Conservation (phyloP, 2,888 invertebrate species). For the Choristoneura rosaceana region DNA sequence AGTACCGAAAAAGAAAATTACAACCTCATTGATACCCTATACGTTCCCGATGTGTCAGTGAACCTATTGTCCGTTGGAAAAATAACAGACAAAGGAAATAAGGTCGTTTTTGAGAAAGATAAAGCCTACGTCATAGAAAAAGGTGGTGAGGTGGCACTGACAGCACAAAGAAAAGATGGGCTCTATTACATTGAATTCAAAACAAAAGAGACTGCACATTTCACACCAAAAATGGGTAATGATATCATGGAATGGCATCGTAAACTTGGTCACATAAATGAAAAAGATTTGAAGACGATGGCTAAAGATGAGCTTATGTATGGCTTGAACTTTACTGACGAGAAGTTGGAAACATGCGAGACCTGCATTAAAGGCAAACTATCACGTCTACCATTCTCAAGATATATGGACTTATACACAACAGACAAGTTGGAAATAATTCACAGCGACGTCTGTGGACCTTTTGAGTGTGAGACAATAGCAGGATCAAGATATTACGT, state of each 20-base stretch:
- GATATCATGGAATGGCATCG: background rate
- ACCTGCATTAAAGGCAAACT: constrained; percentile 13
- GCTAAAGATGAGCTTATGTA: constrained; percentile 9
- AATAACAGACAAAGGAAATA: background rate
- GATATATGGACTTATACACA: background rate
- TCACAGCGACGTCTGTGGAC: too few species aligned
- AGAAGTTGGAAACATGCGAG: constrained; percentile 12
- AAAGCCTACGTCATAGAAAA: background rate
- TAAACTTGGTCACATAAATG: background rate
- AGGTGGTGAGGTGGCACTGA: background rate
- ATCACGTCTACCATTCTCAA: constrained; percentile 4
- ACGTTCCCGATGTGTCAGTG: background rate
- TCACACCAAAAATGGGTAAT: background rate
- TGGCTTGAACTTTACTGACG: constrained; percentile 2
- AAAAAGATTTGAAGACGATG: constrained; percentile 1
- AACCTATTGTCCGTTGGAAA: too few species aligned
- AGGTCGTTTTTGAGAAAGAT: background rate
- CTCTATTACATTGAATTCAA: background rate
- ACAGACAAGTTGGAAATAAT: too few species aligned
- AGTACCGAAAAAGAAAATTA: background rate
- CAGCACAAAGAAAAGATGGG: background rate
- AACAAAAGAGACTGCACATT: background rate
- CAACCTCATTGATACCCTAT: background rate
- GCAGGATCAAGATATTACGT: too few species aligned
- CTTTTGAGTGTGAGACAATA: too few species aligned